A percentile compares a stretch with the other conserved stretches of the same genome.
Evolutionary conservation across 2,113 vertebrate species (phyloP).

Genomic region (Potamarius usumacintae): DNA sequence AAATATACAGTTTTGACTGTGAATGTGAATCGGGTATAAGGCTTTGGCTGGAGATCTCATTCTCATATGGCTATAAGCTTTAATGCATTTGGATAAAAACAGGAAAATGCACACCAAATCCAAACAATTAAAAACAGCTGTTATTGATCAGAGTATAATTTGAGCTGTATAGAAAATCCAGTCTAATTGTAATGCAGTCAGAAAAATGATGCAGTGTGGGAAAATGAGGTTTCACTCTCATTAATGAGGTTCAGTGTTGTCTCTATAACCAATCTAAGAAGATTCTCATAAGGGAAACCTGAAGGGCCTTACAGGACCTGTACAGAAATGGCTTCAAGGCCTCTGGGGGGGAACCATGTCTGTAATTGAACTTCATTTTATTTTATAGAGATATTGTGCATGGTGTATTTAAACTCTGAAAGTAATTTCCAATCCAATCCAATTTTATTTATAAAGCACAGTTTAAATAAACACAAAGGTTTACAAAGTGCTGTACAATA

Average conservation of each 20-base stretch:
- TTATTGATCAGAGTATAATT: neutral
- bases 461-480: no score
- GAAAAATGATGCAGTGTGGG: neutral
- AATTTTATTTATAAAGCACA: no score
- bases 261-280: neutral
- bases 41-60: neutral
- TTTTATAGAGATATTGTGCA: neutral
- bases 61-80: neutral
- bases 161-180: constrained; percentile 5
- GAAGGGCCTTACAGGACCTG: neutral
- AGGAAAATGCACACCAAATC: neutral
- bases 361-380: constrained; percentile 10
- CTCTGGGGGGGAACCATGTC: neutral
- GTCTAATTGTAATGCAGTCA: neutral
- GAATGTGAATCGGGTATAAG: neutral
- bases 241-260: constrained; percentile 5
- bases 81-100: neutral
- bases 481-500: no score
- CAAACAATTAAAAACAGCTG: neutral
- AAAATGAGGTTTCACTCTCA: neutral
- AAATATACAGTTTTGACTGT: no score
- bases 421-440: neutral
- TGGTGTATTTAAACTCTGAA: constrained; percentile 14
- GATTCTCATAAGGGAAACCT: neutral
- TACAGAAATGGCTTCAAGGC: neutral